Percentiles rank a stretch among this genome's conserved stretches.
These are phyloP conservation scores for Rhagoletis zephyria DNA, from an alignment of 1,140 invertebrate species.

Conservation along the genomic window DNA sequence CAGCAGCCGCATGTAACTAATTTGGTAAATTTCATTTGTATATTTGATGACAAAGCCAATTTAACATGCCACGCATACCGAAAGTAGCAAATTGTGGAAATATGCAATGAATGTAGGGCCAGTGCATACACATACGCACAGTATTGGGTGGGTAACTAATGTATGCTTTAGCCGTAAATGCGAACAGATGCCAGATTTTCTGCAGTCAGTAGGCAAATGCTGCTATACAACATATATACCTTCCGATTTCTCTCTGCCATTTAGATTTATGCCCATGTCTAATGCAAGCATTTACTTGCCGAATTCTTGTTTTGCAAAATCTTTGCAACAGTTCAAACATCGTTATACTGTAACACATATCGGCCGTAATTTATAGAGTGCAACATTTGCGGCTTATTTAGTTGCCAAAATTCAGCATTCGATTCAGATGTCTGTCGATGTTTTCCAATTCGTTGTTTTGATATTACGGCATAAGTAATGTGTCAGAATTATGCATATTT, in stretches of 20 bases:
- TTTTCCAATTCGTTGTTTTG: too few relatives aligned
- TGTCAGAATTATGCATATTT: too few relatives aligned
- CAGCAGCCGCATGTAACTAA: neutral
- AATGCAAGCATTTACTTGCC: neutral
- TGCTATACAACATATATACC: neutral
- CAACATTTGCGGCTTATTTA: conserved; percentile 31
- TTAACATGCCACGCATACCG: conserved; percentile 1
- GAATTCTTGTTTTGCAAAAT: conserved; percentile 28
- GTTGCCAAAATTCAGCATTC: neutral
- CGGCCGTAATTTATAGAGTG: conserved; percentile 16
- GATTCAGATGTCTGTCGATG: too few relatives aligned
- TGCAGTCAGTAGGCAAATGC: neutral
- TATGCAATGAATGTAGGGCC: neutral
- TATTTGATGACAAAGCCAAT: conserved; percentile 24
- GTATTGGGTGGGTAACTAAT: too few relatives aligned
- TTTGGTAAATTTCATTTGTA: neutral
- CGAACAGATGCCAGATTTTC: neutral
- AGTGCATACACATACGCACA: neutral
- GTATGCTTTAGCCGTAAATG: neutral
- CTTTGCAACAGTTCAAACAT: neutral
- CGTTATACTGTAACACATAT: too few relatives aligned
- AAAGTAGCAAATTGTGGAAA: neutral
- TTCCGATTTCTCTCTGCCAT: neutral
- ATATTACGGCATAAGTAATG: too few relatives aligned
- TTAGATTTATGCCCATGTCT: too few relatives aligned